Base-by-base conservation (phyloP, 2,888 invertebrate species). In the Hipparchia semele region DNA sequence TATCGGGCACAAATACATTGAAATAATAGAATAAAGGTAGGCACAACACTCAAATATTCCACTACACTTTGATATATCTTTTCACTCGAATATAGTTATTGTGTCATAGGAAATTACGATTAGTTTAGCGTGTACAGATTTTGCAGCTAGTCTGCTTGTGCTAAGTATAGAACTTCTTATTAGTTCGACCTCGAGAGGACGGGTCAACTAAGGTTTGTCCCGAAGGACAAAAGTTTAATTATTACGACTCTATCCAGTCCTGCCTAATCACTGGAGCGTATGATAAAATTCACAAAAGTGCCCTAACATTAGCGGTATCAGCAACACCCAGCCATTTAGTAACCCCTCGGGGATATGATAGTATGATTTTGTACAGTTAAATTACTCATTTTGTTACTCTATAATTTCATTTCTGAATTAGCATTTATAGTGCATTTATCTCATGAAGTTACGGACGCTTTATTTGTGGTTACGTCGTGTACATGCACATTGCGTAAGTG, bases 211-310 rank as follows among this genome's bases (percentile, higher is more conserved):
- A 73, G 75, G 71, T 70, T 46, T 67, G 46, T 69, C 75, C 74
- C 72, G n/a, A 53, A 68, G 73, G 78, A 74, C 76, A 76, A 75
- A 78, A 76, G 75, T 77, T 78, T 76, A 78, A 79, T 79, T 78
- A 76, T 75, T 74, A 76, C 72, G 67, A 73, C 66, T 73, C 70
- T 53, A 70, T 72, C 73, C 70, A 72, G 70, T 68, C 64, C 74
- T 45, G 46, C 72, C 51, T 74, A 74, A 73, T 76, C 75, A 67
- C 69, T 71, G 77, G 58, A 53, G 67, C 68, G 39, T 70, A 66
- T 75, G 68, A 75, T 76, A 74, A 77, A 77, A 77, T 78, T 77
- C 68, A 61, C 65, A 73, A 74, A 75, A 53, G 6, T 64, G 12
- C 49, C n/a, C 33, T 10, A 51, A 54, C 10, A 72, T 68, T 58